These are phyloP conservation scores for Coranthus polyacanthus DNA, from an alignment of 2,797 vertebrate genomes.

Conservation along the genomic window DNA sequence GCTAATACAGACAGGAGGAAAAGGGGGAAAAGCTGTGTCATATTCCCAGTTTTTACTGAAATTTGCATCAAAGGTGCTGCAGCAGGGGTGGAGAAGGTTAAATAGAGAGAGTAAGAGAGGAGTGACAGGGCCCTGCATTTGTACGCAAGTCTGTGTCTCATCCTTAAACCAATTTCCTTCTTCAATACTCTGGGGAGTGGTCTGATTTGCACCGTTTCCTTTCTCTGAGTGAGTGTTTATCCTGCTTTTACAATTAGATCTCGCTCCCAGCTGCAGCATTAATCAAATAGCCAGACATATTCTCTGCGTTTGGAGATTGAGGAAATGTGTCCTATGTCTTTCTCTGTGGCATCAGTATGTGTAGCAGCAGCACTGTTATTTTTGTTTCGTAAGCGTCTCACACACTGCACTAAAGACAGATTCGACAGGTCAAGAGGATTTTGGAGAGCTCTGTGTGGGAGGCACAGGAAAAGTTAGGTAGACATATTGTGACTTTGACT, in stretches of 20 bases:
- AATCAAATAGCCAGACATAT: conserved; percentile 78
- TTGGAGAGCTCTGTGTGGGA: conserved; percentile 22
- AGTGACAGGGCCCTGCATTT: conserved; percentile 61
- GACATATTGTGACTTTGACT: conserved; percentile 13
- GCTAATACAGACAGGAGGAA: conserved; percentile 47
- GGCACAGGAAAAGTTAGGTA: conserved; percentile 39
- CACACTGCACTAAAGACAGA: conserved; percentile 41
- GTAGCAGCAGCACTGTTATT: conserved; percentile 46
- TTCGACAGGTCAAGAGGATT: conserved; percentile 49
- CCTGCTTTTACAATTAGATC: conserved; percentile 84
- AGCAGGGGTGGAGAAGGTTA: conserved; percentile 44
- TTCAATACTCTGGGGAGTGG: conserved; percentile 71
- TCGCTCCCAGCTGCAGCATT: conserved; percentile 76
- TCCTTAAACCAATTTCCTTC: conserved; percentile 83
- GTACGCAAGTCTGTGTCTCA: conserved; percentile 71
- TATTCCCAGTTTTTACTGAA: conserved; percentile 35
- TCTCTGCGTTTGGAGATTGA: conserved; percentile 67
- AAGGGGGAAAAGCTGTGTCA: conserved; percentile 39
- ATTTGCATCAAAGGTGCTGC: conserved; percentile 61
- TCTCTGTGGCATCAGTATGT: conserved; percentile 58
- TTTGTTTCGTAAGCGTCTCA: conserved; percentile 41
- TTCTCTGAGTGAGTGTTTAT: conserved; percentile 81
- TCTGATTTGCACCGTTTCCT: conserved; percentile 80
- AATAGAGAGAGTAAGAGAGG: conserved; percentile 34
- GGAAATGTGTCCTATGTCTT: conserved; percentile 61